Percentiles rank a stretch among this genome's conserved stretches.
Evolutionary conservation across 2,113 vertebrate genomes (phyloP).

Genomic region (Aspidoscelis tigris): DNA sequence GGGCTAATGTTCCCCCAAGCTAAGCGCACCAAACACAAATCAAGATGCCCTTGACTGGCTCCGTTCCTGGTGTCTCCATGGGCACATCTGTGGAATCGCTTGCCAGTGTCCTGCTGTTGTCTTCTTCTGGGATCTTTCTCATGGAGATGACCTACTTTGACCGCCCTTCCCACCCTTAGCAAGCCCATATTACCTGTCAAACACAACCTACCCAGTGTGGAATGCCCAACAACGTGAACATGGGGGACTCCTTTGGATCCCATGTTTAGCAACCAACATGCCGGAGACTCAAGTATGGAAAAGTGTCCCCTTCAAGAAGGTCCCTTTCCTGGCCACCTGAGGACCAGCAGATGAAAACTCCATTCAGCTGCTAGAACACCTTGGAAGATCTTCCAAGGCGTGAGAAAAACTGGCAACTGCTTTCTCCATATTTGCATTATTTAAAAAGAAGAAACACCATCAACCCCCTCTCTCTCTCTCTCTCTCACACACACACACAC

Average conservation of each 20-base stretch:
- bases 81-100: too few relatives aligned
- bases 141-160: too few relatives aligned
- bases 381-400: background rate
- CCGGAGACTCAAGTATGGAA: background rate
- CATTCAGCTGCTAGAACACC: background rate
- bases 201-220: background rate
- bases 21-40: too few relatives aligned
- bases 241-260: background rate
- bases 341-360: background rate
- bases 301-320: background rate
- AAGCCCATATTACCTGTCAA: too few relatives aligned
- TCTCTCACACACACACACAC: background rate
- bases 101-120: too few relatives aligned
- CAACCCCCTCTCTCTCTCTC: background rate
- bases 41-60: too few relatives aligned
- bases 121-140: too few relatives aligned
- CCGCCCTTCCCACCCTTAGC: too few relatives aligned
- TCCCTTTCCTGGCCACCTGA: background rate
- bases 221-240: background rate
- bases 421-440: background rate
- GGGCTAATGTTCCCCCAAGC: too few relatives aligned
- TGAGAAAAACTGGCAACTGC: fast-evolving
- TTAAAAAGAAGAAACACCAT: background rate
- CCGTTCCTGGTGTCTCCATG: too few relatives aligned
- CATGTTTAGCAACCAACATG: background rate